Evolutionary conservation across 2,113 vertebrate species (phyloP).

Genomic region (Periophthalmodon schlosseri): DNA sequence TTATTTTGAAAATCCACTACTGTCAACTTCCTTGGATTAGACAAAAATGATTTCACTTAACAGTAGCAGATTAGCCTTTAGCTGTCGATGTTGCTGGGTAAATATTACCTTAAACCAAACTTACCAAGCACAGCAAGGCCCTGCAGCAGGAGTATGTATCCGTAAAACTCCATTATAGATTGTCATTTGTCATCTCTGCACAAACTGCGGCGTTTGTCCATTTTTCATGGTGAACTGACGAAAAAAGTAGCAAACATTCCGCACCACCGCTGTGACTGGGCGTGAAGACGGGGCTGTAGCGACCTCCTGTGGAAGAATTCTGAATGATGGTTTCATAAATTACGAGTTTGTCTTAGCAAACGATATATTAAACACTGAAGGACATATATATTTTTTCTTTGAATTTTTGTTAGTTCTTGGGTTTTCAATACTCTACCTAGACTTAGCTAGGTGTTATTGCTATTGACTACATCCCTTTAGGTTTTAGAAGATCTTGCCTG

Average conservation of each 20-base stretch:
- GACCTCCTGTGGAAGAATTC: conserved; percentile 38
- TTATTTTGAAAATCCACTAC: conserved; percentile 15
- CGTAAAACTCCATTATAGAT: conserved; percentile 3
- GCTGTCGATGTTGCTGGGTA: not conserved
- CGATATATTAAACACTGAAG: not conserved
- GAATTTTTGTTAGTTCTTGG: no score
- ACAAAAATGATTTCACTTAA: not conserved
- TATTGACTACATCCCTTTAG: no score
- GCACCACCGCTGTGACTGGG: not conserved
- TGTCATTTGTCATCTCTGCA: conserved; percentile 43
- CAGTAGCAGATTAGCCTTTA: conserved; percentile 36
- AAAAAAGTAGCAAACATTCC: conserved; percentile 12
- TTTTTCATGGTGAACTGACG: conserved; percentile 4
- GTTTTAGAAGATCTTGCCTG: no score
- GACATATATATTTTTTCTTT: not conserved
- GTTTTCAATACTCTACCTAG: no score
- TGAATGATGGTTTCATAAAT: not conserved
- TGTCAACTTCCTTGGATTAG: conserved; percentile 7
- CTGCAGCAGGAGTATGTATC: conserved; percentile 33
- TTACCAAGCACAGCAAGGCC: conserved; percentile 59
- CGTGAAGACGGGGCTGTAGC: conserved; percentile 15
- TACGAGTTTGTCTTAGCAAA: not conserved
- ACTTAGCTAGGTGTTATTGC: no score
- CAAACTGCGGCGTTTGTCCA: not conserved
- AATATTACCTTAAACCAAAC: not conserved